Base-by-base conservation (phyloP, 2,888 invertebrate genomes). In the Cantharis rufa region DNA sequence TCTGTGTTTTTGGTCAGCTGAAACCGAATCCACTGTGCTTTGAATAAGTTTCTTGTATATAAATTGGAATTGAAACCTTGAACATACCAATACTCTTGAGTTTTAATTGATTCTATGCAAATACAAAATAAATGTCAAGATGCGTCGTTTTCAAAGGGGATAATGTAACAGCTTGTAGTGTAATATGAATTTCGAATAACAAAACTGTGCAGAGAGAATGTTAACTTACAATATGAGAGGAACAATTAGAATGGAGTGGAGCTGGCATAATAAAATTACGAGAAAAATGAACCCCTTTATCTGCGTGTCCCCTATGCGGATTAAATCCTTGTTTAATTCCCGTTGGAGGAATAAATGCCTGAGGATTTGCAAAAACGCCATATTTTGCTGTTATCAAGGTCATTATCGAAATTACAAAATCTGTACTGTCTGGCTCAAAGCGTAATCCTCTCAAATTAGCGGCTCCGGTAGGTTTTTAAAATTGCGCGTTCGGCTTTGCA, bases 371-470 rank as follows among this genome's bases (percentile, higher is more conserved):
- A 87, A 87, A 87, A 86, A 87, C 85, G 86, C 86, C 86, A 87
- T 87, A 87, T 87, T 87, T 87, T 81, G 86, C 86, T 77, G 86
- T 87, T 87, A 87, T 87, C 87, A 87, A 86, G 86, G 86, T 87
- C 86, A 87, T 87, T 87, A 87, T 87, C 87, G 85, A 85, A 86
- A 87, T 86, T 86, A 86, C 85, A 77, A 78, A 76, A 78, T 78
- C 78, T 77, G 79, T 73, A 75, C 75, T 75, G 61, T 62, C 71
- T 70, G 73, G 74, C 73, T 77, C 76, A 72, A 74, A 32, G 66
- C 74, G 70, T 79, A 79, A 79, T 79, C 79, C 76, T 48, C 74
- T 18, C 72, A 77, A 75, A 79, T 79, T 79, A 79, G 77, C 70
- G 70, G 32, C 71, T 62, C 27, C 27, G 63, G 18, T 64, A 16